Evolutionary conservation across 2,113 vertebrate species (phyloP), one percentile per base, ranked within the genome.

Genomic region (Gobio gobio): DNA sequence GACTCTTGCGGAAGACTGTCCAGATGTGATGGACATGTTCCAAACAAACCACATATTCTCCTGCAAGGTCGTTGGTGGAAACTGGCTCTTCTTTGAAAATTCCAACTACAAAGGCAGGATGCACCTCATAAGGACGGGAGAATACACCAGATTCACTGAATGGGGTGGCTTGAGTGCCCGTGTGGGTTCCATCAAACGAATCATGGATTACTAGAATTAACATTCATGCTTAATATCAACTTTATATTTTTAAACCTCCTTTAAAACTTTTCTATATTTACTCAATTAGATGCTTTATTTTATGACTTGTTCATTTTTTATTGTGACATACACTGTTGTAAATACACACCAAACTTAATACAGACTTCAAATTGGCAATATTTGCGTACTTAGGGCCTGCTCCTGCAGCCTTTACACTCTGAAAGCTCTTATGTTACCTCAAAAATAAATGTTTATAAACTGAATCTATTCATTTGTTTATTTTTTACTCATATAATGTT

Each of bases 11-110:
- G 91, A 94, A 0, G 91, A 94, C 88, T 94, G 92, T 72, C 91
- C 93, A n/a, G 87, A 85, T 40, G 79, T 94, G 70, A 86, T 84
- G 82, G 89, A 92, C 49, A 78, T 83, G 51, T 94, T 93, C 87
- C 88, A 93, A 13, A 29, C 86, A 1, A 88, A 87, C 1, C 78
- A 90, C 73, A 90, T 94, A 87, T 93, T 93, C 87, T 94, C 93
- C 88, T 94, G 93, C 90, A 93, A 92, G 0, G 94, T 93, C 2
- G 88, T 26, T n/a, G 20, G 84, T 0, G 92, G 93, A 68, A 90
- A 93, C 89, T 94, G 94, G 93, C 89, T 93, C 22, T 93, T 93
- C 89, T 94, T 88, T 1, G 93, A 94, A 75, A 87, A 92, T 5
- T 83, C 90, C 0, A 80, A 93, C 86, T 93, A 93, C 87, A 29